Evolutionary conservation across 2,797 vertebrate species (phyloP).

Genomic region (Rhinoraja longicauda): DNA sequence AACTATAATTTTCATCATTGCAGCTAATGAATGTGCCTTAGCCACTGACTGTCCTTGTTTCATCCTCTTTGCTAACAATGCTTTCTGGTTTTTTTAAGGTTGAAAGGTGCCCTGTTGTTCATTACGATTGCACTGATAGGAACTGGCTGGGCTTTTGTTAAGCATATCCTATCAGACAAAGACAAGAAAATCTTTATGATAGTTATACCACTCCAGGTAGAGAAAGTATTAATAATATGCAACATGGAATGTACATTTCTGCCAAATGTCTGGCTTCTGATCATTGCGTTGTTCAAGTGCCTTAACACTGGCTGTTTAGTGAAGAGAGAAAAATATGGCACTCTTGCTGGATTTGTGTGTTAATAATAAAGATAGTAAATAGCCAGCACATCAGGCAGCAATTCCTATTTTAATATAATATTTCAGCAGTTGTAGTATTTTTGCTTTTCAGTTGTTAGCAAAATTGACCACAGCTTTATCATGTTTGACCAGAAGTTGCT

Average conservation of each 20-base stretch:
- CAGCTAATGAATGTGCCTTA: neutral
- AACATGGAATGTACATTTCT: neutral
- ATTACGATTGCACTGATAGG: constrained; percentile 79
- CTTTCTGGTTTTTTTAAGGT: constrained; percentile 48
- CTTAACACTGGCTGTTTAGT: no score
- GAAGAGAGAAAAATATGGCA: no score
- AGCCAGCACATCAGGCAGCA: no score
- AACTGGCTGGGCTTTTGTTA: constrained; percentile 82
- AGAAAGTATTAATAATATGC: neutral
- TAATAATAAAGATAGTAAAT: no score
- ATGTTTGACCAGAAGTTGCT: neutral
- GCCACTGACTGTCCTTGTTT: neutral
- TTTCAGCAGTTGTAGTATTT: no score
- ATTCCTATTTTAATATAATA: no score
- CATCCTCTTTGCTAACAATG: neutral
- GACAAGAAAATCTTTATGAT: constrained; percentile 87
- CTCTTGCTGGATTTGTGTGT: no score
- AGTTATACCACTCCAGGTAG: constrained; percentile 77
- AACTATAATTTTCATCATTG: neutral
- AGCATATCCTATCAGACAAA: constrained; percentile 80
- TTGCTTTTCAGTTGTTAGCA: no score
- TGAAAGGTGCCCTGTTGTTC: constrained; percentile 77
- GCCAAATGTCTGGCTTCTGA: neutral
- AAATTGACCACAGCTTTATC: neutral
- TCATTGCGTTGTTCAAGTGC: neutral